Percentiles rank a stretch among this genome's conserved stretches.
Conservation (phyloP, 2,888 invertebrate species). For the Serripes groenlandicus region DNA sequence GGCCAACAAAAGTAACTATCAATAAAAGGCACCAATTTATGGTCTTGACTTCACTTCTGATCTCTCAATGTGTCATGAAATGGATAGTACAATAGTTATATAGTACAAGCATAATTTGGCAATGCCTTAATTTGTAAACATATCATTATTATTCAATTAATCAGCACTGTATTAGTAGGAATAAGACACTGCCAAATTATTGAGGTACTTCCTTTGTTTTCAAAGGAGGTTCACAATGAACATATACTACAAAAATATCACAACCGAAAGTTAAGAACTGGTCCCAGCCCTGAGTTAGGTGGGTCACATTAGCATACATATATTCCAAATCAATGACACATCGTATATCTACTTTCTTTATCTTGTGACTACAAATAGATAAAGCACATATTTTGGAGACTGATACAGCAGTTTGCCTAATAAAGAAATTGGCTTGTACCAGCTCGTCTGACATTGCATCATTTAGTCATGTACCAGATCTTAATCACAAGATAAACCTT, state of each 20-base stretch:
- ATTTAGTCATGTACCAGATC: too few relatives aligned
- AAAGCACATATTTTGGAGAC: too few relatives aligned
- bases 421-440: too few relatives aligned
- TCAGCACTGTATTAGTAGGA: neutral
- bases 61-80: neutral
- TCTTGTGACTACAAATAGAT: too few relatives aligned
- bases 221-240: neutral
- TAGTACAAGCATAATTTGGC: neutral
- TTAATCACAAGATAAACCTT: too few relatives aligned
- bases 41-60: neutral
- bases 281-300: neutral
- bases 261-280: neutral
- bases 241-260: neutral
- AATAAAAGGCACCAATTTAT: neutral
- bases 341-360: too few relatives aligned
- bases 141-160: too few relatives aligned
- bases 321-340: neutral
- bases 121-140: neutral
- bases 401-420: too few relatives aligned
- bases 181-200: neutral
- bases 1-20: neutral
- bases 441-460: too few relatives aligned
- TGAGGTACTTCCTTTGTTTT: neutral
- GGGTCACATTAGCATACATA: neutral
- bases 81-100: neutral